phyloP scores from a whole-genome alignment of 2,113 vertebrate genomes.

The Emydura subglobosa region DNA sequence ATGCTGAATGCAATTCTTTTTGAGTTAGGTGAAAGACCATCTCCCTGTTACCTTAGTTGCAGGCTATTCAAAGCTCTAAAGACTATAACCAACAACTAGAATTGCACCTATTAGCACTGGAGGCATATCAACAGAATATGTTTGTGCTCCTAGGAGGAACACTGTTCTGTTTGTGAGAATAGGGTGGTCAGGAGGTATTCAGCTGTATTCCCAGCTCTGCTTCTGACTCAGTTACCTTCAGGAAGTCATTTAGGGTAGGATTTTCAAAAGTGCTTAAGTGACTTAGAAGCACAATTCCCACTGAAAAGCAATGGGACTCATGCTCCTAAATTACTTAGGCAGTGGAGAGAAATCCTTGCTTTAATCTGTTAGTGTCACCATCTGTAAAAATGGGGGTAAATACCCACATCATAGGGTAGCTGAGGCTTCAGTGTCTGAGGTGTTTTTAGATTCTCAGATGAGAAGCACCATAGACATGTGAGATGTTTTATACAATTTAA shows the following conservation, averaged over 20 bases:
- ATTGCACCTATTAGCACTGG: accelerated
- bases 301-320: accelerated
- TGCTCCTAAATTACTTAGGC: accelerated
- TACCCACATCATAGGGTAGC: too few relatives aligned
- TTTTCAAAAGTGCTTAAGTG: accelerated
- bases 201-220: accelerated
- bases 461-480: too few relatives aligned
- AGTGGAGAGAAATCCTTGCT: not conserved
- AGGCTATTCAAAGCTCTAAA: accelerated
- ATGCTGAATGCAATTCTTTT: not conserved
- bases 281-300: not conserved
- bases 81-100: not conserved
- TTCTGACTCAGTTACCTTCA: not conserved
- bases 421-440: too few relatives aligned
- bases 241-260: too few relatives aligned
- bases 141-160: not conserved
- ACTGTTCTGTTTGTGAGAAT: accelerated
- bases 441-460: too few relatives aligned
- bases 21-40: too few relatives aligned
- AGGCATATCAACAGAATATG: not conserved
- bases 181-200: accelerated
- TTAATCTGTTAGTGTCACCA: too few relatives aligned
- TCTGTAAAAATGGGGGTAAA: too few relatives aligned
- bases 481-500: not conserved
- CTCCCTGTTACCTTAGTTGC: accelerated